A percentile compares a stretch with the other conserved stretches of the same genome.
phyloP scores from a whole-genome alignment of 2,797 vertebrate species.

The Spheniscus humboldti region DNA sequence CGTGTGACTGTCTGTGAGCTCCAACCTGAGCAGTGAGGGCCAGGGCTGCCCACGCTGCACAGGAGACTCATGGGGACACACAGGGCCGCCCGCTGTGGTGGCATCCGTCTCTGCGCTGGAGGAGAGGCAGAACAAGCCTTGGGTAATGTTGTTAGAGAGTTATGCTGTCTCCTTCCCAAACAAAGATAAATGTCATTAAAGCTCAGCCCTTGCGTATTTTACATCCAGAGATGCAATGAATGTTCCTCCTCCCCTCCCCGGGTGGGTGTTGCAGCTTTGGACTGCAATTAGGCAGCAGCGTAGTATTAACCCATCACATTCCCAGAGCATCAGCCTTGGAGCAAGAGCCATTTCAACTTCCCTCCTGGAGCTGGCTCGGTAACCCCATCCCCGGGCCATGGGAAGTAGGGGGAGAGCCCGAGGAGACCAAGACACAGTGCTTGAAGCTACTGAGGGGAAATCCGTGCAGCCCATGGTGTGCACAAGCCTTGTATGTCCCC shows the following conservation, averaged over 20 bases:
- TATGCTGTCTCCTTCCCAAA: not conserved
- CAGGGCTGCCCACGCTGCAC: not conserved
- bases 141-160: not conserved
- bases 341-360: not conserved
- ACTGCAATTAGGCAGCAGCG: not conserved
- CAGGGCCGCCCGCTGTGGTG: not conserved
- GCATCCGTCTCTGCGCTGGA: not conserved
- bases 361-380: not conserved
- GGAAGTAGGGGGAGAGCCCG: not conserved
- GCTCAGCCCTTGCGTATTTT: not conserved
- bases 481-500: too few relatives aligned
- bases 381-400: accelerated
- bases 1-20: accelerated
- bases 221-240: not conserved
- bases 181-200: not conserved
- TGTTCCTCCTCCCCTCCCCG: not conserved
- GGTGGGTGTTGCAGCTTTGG: not conserved
- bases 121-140: not conserved
- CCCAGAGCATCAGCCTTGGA: not conserved
- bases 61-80: not conserved
- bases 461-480: not conserved
- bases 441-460: not conserved
- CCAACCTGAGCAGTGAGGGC: accelerated
- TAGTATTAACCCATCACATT: not conserved
- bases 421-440: not conserved